Conservation (phyloP, 2,113 vertebrate species). For the Prunella himalayana region DNA sequence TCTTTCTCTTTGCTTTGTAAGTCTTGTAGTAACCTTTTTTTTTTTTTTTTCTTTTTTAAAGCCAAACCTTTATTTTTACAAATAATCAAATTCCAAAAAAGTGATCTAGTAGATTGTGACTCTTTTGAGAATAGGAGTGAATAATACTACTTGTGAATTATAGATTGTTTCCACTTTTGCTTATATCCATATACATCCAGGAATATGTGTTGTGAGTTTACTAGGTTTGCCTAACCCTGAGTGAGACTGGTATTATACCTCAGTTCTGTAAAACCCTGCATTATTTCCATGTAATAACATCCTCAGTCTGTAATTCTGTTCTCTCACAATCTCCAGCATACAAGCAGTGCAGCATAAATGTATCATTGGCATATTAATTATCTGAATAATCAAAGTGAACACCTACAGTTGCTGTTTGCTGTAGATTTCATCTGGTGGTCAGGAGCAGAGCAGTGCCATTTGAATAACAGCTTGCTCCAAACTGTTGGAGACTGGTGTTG, state of each 20-base stretch:
- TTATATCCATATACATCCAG: background rate
- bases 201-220: background rate
- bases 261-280: background rate
- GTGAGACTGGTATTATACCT: background rate
- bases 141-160: background rate
- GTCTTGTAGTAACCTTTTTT: background rate
- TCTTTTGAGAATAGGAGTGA: background rate
- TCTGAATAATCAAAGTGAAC: background rate
- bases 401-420: background rate
- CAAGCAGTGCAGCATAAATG: background rate
- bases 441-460: background rate
- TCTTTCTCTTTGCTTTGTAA: background rate
- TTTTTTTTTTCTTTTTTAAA: background rate
- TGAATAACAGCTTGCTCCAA: background rate
- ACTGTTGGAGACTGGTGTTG: background rate
- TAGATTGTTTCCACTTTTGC: background rate
- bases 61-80: background rate
- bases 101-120: background rate
- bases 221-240: background rate
- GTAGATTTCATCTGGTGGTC: background rate
- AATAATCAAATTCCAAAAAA: background rate
- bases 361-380: background rate
- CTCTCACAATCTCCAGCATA: background rate
- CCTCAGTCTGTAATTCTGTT: background rate
- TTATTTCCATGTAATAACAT: background rate